Conservation (phyloP, 2,797 vertebrate genomes). For the Pseudochaenichthys georgianus region DNA sequence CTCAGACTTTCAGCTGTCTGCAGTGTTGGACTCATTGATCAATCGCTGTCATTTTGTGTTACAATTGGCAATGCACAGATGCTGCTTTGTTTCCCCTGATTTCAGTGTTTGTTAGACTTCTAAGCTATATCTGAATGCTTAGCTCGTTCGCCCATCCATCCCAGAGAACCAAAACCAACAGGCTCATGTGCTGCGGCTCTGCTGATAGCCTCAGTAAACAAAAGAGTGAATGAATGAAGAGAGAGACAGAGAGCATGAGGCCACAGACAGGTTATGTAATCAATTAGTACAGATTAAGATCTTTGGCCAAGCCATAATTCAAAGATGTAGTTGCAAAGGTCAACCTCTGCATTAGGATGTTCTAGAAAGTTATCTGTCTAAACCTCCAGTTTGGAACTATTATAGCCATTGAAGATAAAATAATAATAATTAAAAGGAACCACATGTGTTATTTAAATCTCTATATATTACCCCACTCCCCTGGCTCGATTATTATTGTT, state of each 20-base stretch:
- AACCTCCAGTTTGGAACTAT: background rate
- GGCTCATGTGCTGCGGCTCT: conserved; percentile 56
- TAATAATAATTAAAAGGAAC: too few species aligned
- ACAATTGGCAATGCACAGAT: conserved; percentile 9
- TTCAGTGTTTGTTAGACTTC: conserved; percentile 35
- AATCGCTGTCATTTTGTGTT: conserved; percentile 11
- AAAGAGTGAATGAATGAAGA: conserved; percentile 54
- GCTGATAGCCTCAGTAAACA: conserved; percentile 71
- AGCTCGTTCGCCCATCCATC: conserved; percentile 33
- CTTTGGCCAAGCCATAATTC: conserved; percentile 65
- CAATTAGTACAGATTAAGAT: conserved; percentile 78
- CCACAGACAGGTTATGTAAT: conserved; percentile 71
- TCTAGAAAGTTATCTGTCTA: conserved; percentile 8
- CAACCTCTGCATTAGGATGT: conserved; percentile 27
- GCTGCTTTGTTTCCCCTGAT: conserved; percentile 22
- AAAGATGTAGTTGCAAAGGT: conserved; percentile 38
- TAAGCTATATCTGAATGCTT: conserved; percentile 37
- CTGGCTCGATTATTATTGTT: too few species aligned
- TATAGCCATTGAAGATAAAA: too few species aligned
- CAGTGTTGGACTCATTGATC: conserved; percentile 13
- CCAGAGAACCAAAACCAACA: conserved; percentile 50
- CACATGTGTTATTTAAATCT: too few species aligned
- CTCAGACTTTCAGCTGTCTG: conserved; percentile 2
- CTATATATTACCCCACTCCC: too few species aligned
- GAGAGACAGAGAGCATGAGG: conserved; percentile 17